Conservation (phyloP, 2,797 vertebrate species). For the Syngnathus acus region DNA sequence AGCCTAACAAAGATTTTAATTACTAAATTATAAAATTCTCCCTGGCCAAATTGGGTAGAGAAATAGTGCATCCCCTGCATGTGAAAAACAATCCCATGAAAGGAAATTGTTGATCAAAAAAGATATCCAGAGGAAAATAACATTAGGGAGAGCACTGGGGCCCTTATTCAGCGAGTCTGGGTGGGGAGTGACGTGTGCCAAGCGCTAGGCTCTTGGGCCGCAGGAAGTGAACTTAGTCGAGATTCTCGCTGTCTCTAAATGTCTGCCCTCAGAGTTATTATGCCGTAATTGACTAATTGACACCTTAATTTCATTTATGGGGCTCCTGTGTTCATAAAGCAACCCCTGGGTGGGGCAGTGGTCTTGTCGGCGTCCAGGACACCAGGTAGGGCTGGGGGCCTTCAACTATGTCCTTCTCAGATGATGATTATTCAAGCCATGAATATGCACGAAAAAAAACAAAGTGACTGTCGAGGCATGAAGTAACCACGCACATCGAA, state of each 20-base stretch:
- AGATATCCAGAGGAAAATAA: slow-evolving; percentile 78
- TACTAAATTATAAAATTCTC: slow-evolving; percentile 99
- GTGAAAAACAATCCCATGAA: slow-evolving; percentile 82
- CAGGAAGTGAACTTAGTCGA: slow-evolving; percentile 79
- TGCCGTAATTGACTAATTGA: slow-evolving; percentile 81
- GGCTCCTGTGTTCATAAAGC: slow-evolving; percentile 77
- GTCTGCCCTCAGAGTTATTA: slow-evolving; percentile 81
- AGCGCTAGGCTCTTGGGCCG: slow-evolving; percentile 69
- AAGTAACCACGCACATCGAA: neutral
- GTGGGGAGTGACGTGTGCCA: slow-evolving; percentile 74
- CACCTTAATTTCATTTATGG: slow-evolving; percentile 85
- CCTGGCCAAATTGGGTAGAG: slow-evolving; percentile 97
- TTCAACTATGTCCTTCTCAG: slow-evolving; percentile 47
- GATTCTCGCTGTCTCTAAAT: slow-evolving; percentile 78
- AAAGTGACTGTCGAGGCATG: slow-evolving; percentile 69
- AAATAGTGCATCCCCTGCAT: slow-evolving; percentile 92
- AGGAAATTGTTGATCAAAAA: slow-evolving; percentile 85
- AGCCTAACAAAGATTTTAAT: slow-evolving; percentile 99
- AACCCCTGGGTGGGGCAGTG: slow-evolving; percentile 75
- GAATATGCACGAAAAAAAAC: slow-evolving; percentile 68
- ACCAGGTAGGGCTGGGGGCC: slow-evolving; percentile 65
- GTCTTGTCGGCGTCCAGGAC: slow-evolving; percentile 63
- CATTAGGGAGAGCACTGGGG: slow-evolving; percentile 73
- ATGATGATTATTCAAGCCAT: slow-evolving; percentile 67
- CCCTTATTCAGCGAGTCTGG: slow-evolving; percentile 71